A percentile compares a stretch with the other conserved stretches of the same genome.
phyloP scores from a whole-genome alignment of 2,797 vertebrate species.

The Chelonia mydas region DNA sequence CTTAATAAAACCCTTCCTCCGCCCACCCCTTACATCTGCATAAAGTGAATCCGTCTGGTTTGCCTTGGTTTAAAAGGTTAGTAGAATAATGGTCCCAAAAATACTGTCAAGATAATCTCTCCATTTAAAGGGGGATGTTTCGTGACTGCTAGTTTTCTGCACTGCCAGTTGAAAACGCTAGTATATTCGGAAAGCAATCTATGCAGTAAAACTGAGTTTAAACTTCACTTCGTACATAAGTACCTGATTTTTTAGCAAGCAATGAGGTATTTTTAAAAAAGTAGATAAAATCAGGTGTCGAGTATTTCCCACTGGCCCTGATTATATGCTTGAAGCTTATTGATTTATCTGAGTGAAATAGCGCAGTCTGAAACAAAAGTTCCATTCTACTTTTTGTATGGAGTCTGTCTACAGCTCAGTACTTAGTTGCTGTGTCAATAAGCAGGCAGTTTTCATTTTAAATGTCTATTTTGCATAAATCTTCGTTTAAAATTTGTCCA shows the following conservation, averaged over 20 bases:
- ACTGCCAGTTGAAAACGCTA: neutral
- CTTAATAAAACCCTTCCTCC: neutral
- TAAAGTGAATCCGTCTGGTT: neutral
- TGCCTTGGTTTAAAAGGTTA: neutral
- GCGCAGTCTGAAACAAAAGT: neutral
- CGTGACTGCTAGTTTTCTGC: neutral
- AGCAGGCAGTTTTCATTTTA: neutral
- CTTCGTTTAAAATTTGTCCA: constrained; percentile 17
- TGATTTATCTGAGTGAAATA: neutral
- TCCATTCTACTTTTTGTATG: neutral
- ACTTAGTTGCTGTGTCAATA: neutral
- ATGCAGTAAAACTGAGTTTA: neutral
- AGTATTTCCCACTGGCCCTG: neutral
- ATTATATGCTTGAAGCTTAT: neutral
- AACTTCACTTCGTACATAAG: neutral
- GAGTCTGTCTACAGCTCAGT: neutral
- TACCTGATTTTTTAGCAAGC: neutral
- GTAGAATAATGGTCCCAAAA: neutral
- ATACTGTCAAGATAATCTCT: neutral
- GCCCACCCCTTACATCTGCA: neutral
- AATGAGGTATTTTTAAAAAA: neutral
- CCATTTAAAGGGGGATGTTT: neutral
- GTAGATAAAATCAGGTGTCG: neutral
- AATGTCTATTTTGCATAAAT: neutral
- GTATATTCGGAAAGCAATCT: neutral